These are phyloP conservation scores for Hartigia nigra DNA, from an alignment of 2,888 invertebrate species.

Conservation along the genomic window DNA sequence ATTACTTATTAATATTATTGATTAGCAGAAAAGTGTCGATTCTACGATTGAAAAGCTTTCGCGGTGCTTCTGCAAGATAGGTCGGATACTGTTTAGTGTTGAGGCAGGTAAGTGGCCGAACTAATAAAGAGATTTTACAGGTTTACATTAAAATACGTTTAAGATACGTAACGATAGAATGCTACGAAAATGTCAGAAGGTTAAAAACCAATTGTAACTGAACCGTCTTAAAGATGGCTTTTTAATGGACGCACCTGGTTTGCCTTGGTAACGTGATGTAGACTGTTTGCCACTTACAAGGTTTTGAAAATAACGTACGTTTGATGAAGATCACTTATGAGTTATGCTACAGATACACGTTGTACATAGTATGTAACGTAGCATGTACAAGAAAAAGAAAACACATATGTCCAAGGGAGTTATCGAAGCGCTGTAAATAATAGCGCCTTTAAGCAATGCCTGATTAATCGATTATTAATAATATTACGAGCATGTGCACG, in stretches of 20 bases:
- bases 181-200: neutral
- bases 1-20: neutral
- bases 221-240: neutral
- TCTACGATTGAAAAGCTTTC: neutral
- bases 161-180: neutral
- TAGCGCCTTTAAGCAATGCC: no score
- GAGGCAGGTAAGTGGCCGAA: neutral
- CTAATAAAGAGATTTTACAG: neutral
- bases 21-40: neutral
- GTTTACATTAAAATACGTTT: neutral
- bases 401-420: no score
- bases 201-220: neutral
- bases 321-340: no score
- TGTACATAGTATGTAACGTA: no score
- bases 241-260: neutral
- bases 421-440: no score
- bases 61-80: neutral
- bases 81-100: neutral
- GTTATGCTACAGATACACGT: no score
- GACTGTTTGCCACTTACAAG: slow-evolving; percentile 33
- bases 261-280: neutral
- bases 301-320: slow-evolving; percentile 43
- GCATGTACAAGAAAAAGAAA: no score
- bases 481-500: neutral
- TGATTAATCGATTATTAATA: neutral